phyloP scores from a whole-genome alignment of 2,888 invertebrate species.

The Spisula solida region DNA sequence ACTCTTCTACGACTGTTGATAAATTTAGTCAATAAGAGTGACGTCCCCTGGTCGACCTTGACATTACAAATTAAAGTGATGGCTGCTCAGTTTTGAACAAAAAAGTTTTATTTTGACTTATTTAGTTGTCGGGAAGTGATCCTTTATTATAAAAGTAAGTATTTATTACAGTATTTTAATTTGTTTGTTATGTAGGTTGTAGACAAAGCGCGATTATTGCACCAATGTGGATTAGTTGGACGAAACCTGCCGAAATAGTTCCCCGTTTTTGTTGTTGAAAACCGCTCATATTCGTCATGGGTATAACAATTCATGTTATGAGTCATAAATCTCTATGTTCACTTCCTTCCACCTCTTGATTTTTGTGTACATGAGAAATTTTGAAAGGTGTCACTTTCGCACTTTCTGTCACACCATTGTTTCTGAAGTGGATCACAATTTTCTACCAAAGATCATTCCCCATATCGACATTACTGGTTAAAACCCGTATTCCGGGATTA shows the following conservation, averaged over 20 bases:
- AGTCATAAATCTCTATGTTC: constrained; percentile 9
- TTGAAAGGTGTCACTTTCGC: too few relatives aligned
- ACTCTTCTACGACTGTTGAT: constrained; percentile 35
- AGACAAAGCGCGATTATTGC: too few relatives aligned
- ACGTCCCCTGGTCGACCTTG: constrained; percentile 60
- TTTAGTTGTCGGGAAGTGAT: constrained; percentile 15
- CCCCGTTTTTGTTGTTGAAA: constrained; percentile 15
- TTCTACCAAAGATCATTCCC: too few relatives aligned
- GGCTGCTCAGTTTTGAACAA: constrained; percentile 52
- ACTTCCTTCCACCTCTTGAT: background rate
- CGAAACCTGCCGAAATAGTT: background rate
- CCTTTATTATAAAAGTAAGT: constrained; percentile 51
- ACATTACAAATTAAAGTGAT: constrained; percentile 57
- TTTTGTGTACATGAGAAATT: background rate
- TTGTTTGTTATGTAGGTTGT: background rate
- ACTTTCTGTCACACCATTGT: too few relatives aligned
- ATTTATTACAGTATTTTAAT: background rate
- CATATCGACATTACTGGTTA: too few relatives aligned
- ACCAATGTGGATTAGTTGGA: background rate
- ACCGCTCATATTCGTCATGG: constrained; percentile 20
- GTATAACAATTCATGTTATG: background rate
- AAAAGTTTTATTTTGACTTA: constrained; percentile 54
- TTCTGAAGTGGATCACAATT: too few relatives aligned
- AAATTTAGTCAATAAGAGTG: constrained; percentile 44
- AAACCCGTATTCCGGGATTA: too few relatives aligned